Percentiles rank a stretch among this genome's conserved stretches.
These are phyloP conservation scores for Nibea albiflora DNA, from an alignment of 2,113 vertebrate species.

Conservation along the genomic window DNA sequence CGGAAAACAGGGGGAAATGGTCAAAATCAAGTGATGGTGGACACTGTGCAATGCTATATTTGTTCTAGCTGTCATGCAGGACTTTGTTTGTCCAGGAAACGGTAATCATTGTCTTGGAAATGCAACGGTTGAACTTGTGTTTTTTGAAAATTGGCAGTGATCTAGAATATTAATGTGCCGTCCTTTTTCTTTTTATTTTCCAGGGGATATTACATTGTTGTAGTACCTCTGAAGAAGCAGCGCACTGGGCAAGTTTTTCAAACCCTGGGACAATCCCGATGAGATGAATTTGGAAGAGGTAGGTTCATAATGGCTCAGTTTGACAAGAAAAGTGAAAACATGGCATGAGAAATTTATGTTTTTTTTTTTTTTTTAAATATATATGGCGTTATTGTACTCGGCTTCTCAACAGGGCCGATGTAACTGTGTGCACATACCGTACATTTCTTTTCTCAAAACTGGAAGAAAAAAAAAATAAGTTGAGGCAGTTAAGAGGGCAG, in stretches of 20 bases:
- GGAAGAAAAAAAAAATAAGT: slow-evolving; percentile 34
- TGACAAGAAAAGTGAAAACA: background rate
- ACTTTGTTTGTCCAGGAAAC: background rate
- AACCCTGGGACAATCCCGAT: slow-evolving; percentile 96
- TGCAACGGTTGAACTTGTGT: background rate
- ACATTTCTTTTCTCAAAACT: slow-evolving; percentile 49
- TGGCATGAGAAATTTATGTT: background rate
- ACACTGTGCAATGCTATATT: background rate
- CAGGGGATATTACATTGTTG: slow-evolving; percentile 98
- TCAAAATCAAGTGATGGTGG: slow-evolving; percentile 31
- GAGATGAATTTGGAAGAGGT: slow-evolving; percentile 99
- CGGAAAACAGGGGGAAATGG: slow-evolving; percentile 28
- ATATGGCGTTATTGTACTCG: background rate
- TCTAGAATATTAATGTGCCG: background rate
- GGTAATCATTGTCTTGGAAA: background rate
- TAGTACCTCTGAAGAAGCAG: slow-evolving; percentile 98
- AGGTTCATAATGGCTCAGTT: slow-evolving; percentile 43
- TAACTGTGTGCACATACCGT: slow-evolving; percentile 11
- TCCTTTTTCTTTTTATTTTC: slow-evolving; percentile 17
- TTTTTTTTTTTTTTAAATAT: too few species aligned
- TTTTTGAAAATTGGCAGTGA: background rate
- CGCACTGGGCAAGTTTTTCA: slow-evolving; percentile 95
- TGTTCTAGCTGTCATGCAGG: background rate
- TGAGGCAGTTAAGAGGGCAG: slow-evolving; percentile 52
- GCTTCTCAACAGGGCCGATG: background rate